phyloP scores from a whole-genome alignment of 2,113 vertebrate species.

The Dasyornis broadbenti region DNA sequence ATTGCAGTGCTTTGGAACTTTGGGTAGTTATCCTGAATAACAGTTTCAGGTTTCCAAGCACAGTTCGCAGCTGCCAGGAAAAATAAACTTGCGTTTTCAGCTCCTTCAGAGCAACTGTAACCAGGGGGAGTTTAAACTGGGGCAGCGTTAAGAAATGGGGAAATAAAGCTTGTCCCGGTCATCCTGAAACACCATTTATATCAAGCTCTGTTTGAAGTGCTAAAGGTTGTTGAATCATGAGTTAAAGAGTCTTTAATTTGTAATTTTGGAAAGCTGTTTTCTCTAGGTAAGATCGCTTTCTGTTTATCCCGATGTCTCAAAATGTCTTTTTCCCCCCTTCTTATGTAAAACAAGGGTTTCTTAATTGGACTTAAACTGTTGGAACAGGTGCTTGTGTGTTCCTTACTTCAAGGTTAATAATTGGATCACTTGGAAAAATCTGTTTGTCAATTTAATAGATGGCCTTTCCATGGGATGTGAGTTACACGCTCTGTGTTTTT shows the following conservation, averaged over 20 bases:
- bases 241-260: background rate
- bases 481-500: background rate
- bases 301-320: background rate
- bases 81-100: conserved; percentile 73
- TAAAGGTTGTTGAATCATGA: background rate
- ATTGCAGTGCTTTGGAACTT: conserved; percentile 74
- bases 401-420: background rate
- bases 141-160: background rate
- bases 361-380: background rate
- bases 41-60: conserved; percentile 78
- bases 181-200: background rate
- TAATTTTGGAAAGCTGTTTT: background rate
- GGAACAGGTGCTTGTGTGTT: background rate
- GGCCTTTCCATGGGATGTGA: background rate
- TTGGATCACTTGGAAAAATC: background rate
- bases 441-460: background rate
- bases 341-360: background rate
- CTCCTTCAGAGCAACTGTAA: conserved; percentile 63
- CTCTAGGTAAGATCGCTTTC: background rate
- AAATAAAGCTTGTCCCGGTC: conserved; percentile 5
- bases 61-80: conserved; percentile 75
- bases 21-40: conserved; percentile 67
- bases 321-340: background rate
- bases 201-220: background rate
- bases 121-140: conserved; percentile 34